Evolutionary conservation across 2,888 invertebrate genomes (phyloP).

Genomic region (Yponomeuta plumbellus): DNA sequence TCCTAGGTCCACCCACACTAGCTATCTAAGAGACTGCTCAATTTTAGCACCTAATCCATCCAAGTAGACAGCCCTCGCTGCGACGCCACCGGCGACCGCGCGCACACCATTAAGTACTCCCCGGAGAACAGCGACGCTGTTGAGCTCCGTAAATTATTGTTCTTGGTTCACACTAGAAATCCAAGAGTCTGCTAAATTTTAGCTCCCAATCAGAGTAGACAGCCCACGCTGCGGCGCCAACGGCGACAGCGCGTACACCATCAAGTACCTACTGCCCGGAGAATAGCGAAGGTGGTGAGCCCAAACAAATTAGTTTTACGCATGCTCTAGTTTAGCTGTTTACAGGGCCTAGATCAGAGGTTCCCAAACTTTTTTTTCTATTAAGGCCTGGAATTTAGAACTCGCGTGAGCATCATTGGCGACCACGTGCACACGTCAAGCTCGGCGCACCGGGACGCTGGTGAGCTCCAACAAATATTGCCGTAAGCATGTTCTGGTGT

Average conservation of each 20-base stretch:
- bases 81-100: conserved; percentile 81
- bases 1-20: not conserved
- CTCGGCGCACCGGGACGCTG: conserved; percentile 41
- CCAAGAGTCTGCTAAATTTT: not conserved
- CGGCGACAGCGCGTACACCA: conserved; percentile 84
- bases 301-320: too few species aligned
- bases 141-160: conserved; percentile 21
- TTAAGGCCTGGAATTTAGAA: too few species aligned
- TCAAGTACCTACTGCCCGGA: conserved; percentile 64
- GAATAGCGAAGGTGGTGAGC: conserved; percentile 38
- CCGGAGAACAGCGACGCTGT: conserved; percentile 43
- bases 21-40: not conserved
- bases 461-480: conserved; percentile 26
- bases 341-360: not conserved
- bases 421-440: conserved; percentile 82
- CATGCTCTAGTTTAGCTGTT: too few species aligned
- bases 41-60: not conserved
- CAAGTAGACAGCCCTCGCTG: conserved; percentile 77
- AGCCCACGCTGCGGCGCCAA: conserved; percentile 82
- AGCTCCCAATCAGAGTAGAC: too few species aligned
- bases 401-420: conserved; percentile 45
- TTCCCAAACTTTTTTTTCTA: too few species aligned
- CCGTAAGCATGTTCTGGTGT: not conserved
- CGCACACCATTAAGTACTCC: conserved; percentile 79
- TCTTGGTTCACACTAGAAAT: not conserved